Conservation (phyloP, 2,113 vertebrate species). For the Laticauda laticaudata region DNA sequence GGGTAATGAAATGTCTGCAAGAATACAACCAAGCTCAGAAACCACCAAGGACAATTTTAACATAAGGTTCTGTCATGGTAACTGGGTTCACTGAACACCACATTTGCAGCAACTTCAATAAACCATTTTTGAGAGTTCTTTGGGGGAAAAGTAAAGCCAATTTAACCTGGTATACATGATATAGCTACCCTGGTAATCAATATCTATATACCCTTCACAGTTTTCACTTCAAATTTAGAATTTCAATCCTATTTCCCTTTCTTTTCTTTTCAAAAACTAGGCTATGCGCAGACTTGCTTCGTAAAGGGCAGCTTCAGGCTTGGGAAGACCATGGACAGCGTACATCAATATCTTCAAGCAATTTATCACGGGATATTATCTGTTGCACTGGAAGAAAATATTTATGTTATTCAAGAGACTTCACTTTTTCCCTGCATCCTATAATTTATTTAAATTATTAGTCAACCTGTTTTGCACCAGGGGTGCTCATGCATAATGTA, state of each 20-base stretch:
- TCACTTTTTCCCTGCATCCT: not conserved
- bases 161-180: not conserved
- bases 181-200: not conserved
- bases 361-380: not conserved
- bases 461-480: not conserved
- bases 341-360: not conserved
- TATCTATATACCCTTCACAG: not conserved
- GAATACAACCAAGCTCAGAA: not conserved
- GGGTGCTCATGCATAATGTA: too few species aligned
- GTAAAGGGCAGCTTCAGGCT: not conserved
- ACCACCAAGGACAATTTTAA: not conserved
- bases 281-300: slow-evolving; percentile 31
- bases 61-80: not conserved
- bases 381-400: not conserved
- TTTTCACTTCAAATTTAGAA: not conserved
- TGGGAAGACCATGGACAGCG: not conserved
- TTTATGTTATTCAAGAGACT: not conserved
- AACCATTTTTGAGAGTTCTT: not conserved
- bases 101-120: not conserved
- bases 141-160: not conserved
- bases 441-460: slow-evolving; percentile 9
- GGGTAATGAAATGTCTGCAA: not conserved
- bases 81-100: not conserved
- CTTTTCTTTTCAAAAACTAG: not conserved
- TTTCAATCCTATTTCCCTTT: not conserved